A percentile compares a stretch with the other conserved stretches of the same genome.
Conservation (phyloP, 2,888 invertebrate species). For the Rotaria socialis region DNA sequence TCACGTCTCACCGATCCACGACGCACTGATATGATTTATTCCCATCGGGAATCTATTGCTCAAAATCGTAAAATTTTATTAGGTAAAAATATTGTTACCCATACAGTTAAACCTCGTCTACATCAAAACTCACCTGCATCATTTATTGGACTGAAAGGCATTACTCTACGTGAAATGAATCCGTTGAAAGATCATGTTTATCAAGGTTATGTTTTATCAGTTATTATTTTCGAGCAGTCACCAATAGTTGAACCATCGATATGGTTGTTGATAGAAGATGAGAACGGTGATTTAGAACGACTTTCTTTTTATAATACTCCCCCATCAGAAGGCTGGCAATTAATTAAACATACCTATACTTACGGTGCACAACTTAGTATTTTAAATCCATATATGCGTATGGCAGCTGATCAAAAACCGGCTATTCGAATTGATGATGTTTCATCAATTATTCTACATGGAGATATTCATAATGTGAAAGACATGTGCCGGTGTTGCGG, state of each 20-base stretch:
- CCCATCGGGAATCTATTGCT: conserved; percentile 29
- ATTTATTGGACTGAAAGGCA: conserved; percentile 16
- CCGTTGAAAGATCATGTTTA: conserved; percentile 35
- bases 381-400: conserved; percentile 40
- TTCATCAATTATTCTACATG: conserved; percentile 26
- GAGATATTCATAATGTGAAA: conserved; percentile 32
- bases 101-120: not conserved
- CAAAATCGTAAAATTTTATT: not conserved
- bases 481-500: conserved; percentile 39
- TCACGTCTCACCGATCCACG: conserved; percentile 2
- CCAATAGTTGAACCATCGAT: not conserved
- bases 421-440: conserved; percentile 32
- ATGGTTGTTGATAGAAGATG: conserved; percentile 26
- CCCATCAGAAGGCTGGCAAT: not conserved
- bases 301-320: conserved; percentile 32
- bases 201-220: conserved; percentile 3
- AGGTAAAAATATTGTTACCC: not conserved
- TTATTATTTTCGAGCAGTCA: not conserved
- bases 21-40: not conserved
- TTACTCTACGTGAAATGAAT: conserved; percentile 34
- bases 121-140: not conserved
- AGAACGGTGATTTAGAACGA: conserved; percentile 31
- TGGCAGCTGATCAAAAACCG: conserved; percentile 33
- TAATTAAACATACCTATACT: not conserved
- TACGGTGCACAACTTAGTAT: conserved; percentile 1